Base-by-base conservation (phyloP, 2,888 invertebrate species). In the Mythimna pallens region DNA sequence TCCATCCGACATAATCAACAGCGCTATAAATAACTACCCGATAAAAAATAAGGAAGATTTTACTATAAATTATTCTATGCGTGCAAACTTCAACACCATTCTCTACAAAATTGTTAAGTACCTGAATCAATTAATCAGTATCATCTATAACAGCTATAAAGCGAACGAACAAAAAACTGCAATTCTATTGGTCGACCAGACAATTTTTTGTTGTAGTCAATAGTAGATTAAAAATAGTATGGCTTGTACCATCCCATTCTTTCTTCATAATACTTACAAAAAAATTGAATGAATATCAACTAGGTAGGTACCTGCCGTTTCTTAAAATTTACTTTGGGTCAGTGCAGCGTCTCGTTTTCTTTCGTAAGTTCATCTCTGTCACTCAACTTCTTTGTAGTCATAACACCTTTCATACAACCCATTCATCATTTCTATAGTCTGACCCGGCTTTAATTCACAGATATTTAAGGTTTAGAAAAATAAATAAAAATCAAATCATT, bases 31-130 rank as follows among this genome's bases (percentile, higher is more conserved):
- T 14, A 9, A 22, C 25, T 5, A 30, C 22, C 14, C 3, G 10
- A 70, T 57, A 22, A 59, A 47, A 43, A 43, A 17, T 17, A 22
- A 71, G 59, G 59, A 70, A 69, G 52, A 54, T 43, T 34, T 14
- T 43, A 5, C 22, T 4, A 69, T 68, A 59, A 50, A 59, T 61
- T 59, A 69, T 34, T 9, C 7, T 20, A 43, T 34, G 20, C 34
- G 20, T 43, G 40, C 22, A 54, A 61, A 70, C 59, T 70, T 59
- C 8, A 30, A n/a, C 40, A 59, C 12, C 20, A 36, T 67, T 50
- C 12, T 17, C 2, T 5, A 36, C 20, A 50, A 22, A 4, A 34
- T 34, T 50, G 20, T 58, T 59, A 5, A 22, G n/a, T 12, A 50
- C 22, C 3, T 62, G 14, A 30, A 25, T 54, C 30, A 72, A 47